Evolutionary conservation across 2,113 vertebrate genomes (phyloP).

Genomic region (Pelusios castaneus): DNA sequence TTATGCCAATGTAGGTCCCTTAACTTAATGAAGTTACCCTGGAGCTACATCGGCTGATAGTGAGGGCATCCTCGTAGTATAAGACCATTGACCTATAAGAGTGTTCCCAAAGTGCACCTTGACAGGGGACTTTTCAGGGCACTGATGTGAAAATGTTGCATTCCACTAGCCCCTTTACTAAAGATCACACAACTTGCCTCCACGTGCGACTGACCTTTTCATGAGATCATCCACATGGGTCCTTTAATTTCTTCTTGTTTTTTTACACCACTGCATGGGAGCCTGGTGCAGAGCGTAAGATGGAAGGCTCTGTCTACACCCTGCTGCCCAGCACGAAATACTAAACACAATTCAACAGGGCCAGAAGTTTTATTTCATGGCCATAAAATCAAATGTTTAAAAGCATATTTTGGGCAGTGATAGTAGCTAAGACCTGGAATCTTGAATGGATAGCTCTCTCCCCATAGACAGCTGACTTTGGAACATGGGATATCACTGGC

Average conservation of each 20-base stretch:
- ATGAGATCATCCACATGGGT: neutral
- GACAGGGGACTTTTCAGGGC: neutral
- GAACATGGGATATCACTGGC: neutral
- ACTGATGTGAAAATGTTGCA: fast-evolving
- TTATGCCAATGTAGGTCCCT: neutral
- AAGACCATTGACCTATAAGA: neutral
- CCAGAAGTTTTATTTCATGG: neutral
- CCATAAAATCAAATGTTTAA: neutral
- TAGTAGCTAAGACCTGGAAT: no score
- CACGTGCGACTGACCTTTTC: neutral
- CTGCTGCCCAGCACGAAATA: neutral
- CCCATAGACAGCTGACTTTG: neutral
- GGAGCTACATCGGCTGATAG: neutral
- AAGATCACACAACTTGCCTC: no score
- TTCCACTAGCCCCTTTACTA: neutral
- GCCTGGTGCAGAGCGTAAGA: neutral
- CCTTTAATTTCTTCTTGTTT: neutral
- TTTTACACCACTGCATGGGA: neutral
- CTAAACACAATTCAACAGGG: fast-evolving
- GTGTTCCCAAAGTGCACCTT: neutral
- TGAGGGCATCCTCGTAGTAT: neutral
- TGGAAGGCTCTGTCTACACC: neutral
- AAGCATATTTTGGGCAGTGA: neutral
- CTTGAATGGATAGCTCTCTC: neutral
- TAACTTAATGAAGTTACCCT: neutral